Conservation (phyloP, 2,888 invertebrate genomes). For the Sipha maydis region DNA sequence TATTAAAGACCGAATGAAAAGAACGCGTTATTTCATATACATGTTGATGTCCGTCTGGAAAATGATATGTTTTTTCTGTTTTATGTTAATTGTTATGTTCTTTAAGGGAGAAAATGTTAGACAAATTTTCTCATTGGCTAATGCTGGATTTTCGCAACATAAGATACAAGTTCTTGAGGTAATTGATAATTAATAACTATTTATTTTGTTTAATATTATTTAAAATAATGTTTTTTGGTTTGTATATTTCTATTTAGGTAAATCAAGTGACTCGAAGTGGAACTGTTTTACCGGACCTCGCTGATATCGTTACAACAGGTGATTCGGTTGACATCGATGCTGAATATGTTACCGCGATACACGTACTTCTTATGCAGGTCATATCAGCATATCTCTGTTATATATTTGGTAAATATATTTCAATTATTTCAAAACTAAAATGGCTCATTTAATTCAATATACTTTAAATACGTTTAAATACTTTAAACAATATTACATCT, state of each 20-base stretch:
- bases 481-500: neutral
- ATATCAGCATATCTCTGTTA: constrained; percentile 88
- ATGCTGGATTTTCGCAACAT: constrained; percentile 80
- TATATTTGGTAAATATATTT: constrained; percentile 74
- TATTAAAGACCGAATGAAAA: constrained; percentile 81
- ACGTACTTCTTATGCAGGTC: constrained; percentile 83
- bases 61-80: constrained; percentile 81
- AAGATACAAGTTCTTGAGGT: constrained; percentile 82
- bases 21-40: constrained; percentile 88
- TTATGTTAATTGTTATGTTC: constrained; percentile 78
- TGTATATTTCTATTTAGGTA: constrained; percentile 69
- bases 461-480: neutral
- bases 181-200: constrained; percentile 60
- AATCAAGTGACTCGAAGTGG: constrained; percentile 72
- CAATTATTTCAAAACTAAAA: neutral
- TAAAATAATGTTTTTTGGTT: neutral
- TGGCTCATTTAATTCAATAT: neutral
- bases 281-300: constrained; percentile 76
- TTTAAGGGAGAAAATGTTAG: constrained; percentile 80
- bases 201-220: neutral
- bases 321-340: constrained; percentile 81
- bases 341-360: constrained; percentile 77
- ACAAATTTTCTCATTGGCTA: constrained; percentile 81
- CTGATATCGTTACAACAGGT: constrained; percentile 79
- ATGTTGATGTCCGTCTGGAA: constrained; percentile 93